These are phyloP conservation scores for Alviniconcha marisindica DNA, from an alignment of 1,140 invertebrate species.

Conservation along the genomic window DNA sequence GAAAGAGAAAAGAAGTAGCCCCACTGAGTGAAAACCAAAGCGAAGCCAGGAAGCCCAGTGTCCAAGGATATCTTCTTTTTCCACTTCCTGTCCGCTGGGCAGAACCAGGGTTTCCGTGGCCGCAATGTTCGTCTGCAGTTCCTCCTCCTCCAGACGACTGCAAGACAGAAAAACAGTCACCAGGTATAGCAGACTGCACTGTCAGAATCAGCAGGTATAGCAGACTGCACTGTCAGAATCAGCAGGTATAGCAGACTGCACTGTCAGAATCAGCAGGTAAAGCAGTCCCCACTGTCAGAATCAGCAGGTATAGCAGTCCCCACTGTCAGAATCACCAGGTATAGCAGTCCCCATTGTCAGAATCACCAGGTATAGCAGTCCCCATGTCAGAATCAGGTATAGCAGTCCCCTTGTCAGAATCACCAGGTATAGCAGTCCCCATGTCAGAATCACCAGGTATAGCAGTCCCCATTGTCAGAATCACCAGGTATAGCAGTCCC, in stretches of 20 bases:
- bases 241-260: neutral
- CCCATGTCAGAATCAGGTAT: too few species aligned
- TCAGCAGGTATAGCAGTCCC: too few species aligned
- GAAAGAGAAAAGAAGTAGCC: too few species aligned
- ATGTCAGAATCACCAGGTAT: neutral
- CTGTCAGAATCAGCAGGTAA: too few species aligned
- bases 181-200: neutral
- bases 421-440: neutral
- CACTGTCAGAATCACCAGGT: too few species aligned
- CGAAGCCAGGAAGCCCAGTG: too few species aligned
- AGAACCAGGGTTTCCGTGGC: constrained; percentile 73
- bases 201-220: neutral
- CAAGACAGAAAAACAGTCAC: constrained; percentile 48
- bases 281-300: too few species aligned
- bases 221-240: neutral
- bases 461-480: neutral
- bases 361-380: too few species aligned
- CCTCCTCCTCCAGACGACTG: constrained; percentile 84
- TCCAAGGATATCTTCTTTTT: constrained; percentile 80
- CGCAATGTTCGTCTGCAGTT: constrained; percentile 76
- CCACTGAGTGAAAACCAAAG: too few species aligned
- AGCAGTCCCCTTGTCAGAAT: neutral
- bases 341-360: too few species aligned
- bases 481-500: neutral
- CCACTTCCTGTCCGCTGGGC: constrained; percentile 77